phyloP scores from a whole-genome alignment of 2,113 vertebrate species.

The Perca schrenkii region DNA sequence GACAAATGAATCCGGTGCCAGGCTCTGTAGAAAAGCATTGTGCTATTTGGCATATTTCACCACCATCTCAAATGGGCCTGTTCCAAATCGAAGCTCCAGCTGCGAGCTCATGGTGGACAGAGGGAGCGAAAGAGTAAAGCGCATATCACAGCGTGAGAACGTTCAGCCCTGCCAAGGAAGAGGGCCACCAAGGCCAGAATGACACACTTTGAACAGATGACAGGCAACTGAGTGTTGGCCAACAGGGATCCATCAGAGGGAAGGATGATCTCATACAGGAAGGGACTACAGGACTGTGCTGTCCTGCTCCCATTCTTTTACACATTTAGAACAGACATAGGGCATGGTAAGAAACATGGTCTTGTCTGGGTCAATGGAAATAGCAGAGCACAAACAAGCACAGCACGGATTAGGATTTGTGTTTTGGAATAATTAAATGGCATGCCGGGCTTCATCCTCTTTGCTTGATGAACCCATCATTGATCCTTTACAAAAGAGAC shows the following conservation, averaged over 20 bases:
- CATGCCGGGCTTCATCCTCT: constrained; percentile 44
- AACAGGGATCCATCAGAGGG: constrained; percentile 64
- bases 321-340: background rate
- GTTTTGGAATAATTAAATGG: constrained; percentile 51
- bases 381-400: constrained; percentile 11
- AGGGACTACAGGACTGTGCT: constrained; percentile 31
- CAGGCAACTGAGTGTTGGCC: constrained; percentile 68
- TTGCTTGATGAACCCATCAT: constrained; percentile 46
- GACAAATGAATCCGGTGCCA: constrained; percentile 47
- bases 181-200: constrained; percentile 62
- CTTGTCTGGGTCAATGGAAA: background rate
- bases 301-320: constrained; percentile 24
- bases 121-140: constrained; percentile 52
- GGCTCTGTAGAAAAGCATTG: constrained; percentile 56
- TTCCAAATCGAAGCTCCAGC: constrained; percentile 69
- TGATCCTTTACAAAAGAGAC: constrained; percentile 36
- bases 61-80: constrained; percentile 53
- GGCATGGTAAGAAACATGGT: background rate
- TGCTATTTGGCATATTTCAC: constrained; percentile 66
- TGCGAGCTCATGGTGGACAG: constrained; percentile 64
- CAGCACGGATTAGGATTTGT: constrained; percentile 53
- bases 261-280: constrained; percentile 72
- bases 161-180: constrained; percentile 57
- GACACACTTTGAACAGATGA: constrained; percentile 80
- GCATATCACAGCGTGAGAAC: constrained; percentile 65